Conservation (phyloP, 2,888 invertebrate genomes). For the Pyrrhia umbra region DNA sequence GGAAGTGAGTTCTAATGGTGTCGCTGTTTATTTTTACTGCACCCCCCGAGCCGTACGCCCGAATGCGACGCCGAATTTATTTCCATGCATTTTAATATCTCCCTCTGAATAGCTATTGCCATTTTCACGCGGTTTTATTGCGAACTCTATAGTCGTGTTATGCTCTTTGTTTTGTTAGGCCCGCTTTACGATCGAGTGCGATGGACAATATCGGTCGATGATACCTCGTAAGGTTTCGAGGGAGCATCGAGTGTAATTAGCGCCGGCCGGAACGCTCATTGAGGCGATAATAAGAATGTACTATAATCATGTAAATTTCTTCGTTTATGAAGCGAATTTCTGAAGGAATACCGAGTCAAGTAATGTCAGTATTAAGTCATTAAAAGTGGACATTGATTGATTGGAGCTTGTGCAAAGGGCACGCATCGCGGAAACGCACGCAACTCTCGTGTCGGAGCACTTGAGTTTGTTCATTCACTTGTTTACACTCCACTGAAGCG, state of each 20-base stretch:
- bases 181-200: conserved; percentile 80
- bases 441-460: conserved; percentile 72
- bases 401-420: conserved; percentile 79
- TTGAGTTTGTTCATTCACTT: conserved; percentile 63
- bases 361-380: conserved; percentile 87
- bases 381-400: conserved; percentile 86
- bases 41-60: conserved; percentile 89
- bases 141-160: conserved; percentile 80
- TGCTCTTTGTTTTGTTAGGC: conserved; percentile 83
- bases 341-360: conserved; percentile 71
- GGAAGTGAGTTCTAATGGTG: conserved; percentile 91
- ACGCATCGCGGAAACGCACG: conserved; percentile 84
- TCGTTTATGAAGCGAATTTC: conserved; percentile 77
- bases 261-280: conserved; percentile 71
- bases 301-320: conserved; percentile 79
- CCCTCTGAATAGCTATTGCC: conserved; percentile 90
- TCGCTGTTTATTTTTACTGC: conserved; percentile 91
- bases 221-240: conserved; percentile 81
- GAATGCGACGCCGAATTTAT: conserved; percentile 91
- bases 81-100: conserved; percentile 91
- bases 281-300: conserved; percentile 77
- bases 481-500: conserved; percentile 51
- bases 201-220: conserved; percentile 82
- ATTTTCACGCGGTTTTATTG: conserved; percentile 90
- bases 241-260: conserved; percentile 77